Evolutionary conservation across 30 jellyfish, hydroid and myxozoan species (phyloP).

Genomic region (Hydractinia symbiolongicarpus): DNA sequence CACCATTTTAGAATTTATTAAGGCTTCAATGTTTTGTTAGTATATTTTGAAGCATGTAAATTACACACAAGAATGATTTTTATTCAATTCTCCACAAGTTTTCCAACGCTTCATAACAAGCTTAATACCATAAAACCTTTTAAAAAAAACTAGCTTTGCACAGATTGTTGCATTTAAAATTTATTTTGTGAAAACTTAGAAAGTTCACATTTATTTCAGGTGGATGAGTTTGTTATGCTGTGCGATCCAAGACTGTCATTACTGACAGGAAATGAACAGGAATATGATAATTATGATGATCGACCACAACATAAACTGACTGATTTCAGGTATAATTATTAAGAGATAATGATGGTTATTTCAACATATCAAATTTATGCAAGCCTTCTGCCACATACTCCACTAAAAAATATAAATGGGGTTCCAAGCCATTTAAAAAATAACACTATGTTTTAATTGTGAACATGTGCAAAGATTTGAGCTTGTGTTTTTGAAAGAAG

Average conservation of each 20-base stretch:
- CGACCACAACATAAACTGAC: constrained; percentile 87
- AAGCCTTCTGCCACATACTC: too few species aligned
- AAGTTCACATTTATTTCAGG: constrained; percentile 28
- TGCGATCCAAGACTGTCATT: constrained; percentile 71
- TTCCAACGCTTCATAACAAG: too few species aligned
- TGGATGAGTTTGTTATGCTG: constrained; percentile 66
- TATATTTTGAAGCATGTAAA: background rate
- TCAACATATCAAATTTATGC: background rate
- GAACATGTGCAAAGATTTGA: too few species aligned
- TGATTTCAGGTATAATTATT: constrained; percentile 58
- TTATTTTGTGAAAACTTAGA: background rate
- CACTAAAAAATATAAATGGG: too few species aligned
- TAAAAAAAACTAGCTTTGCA: too few species aligned
- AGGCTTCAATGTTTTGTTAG: background rate
- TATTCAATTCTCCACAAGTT: too few species aligned
- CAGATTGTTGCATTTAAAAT: too few species aligned
- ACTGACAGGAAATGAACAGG: constrained; percentile 58
- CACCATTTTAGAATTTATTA: background rate
- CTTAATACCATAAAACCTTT: too few species aligned
- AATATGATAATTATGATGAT: constrained; percentile 49
- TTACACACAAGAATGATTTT: background rate
- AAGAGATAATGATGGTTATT: background rate
- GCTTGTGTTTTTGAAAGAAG: too few species aligned
- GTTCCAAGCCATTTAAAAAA: too few species aligned
- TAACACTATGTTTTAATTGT: too few species aligned